These are phyloP conservation scores for Sebastiscus albofasciatus DNA, from an alignment of 2,797 vertebrate species.

Conservation along the genomic window DNA sequence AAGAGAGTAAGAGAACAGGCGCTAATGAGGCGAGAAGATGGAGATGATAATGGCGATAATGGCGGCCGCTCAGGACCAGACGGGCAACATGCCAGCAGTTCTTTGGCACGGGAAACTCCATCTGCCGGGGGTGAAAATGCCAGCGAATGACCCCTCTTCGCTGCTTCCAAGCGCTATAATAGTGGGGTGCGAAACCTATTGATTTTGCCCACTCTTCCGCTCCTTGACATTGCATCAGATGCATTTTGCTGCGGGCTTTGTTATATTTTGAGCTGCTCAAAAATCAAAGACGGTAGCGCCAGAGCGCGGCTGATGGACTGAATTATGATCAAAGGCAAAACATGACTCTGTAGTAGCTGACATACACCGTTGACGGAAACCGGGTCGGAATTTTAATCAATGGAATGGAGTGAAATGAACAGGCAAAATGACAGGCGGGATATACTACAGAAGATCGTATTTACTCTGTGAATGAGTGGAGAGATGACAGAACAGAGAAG, in stretches of 20 bases:
- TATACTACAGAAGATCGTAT: conserved; percentile 16
- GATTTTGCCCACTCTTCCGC: conserved; percentile 72
- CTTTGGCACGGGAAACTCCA: conserved; percentile 71
- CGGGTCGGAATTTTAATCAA: conserved; percentile 56
- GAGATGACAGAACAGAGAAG: conserved; percentile 3
- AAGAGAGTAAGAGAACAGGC: conserved; percentile 39
- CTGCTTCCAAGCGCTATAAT: conserved; percentile 65
- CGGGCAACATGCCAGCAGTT: conserved; percentile 69
- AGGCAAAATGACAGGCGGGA: conserved; percentile 27
- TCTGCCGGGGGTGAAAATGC: conserved; percentile 72
- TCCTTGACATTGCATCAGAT: conserved; percentile 77
- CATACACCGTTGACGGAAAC: conserved; percentile 32
- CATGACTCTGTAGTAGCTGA: conserved; percentile 57
- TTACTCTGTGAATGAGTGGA: conserved; percentile 30
- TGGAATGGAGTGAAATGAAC: conserved; percentile 50
- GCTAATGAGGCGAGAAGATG: conserved; percentile 64
- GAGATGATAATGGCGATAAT: conserved; percentile 70
- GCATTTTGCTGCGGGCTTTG: conserved; percentile 73
- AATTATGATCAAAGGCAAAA: conserved; percentile 74
- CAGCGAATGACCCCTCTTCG: conserved; percentile 71
- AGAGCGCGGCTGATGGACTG: conserved; percentile 54
- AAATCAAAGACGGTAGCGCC: conserved; percentile 63
- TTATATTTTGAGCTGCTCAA: conserved; percentile 65
- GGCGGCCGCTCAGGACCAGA: conserved; percentile 58
- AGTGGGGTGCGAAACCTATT: conserved; percentile 72